Evolutionary conservation across 2,888 invertebrate species (phyloP).

Genomic region (Allygus modestus): DNA sequence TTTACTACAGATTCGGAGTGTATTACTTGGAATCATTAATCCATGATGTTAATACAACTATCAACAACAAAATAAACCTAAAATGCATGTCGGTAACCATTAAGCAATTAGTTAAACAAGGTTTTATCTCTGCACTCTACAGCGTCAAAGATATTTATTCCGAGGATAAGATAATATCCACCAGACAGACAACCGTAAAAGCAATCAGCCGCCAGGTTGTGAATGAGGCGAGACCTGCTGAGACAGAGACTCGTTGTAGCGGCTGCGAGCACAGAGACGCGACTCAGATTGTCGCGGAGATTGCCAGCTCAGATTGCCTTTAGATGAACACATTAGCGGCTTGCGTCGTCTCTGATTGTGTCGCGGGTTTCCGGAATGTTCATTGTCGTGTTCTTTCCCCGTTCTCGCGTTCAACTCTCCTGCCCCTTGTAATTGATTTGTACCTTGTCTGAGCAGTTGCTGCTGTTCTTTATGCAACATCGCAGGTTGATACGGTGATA

Average conservation of each 20-base stretch:
- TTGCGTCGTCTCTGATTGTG: not conserved
- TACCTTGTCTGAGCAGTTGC: no score
- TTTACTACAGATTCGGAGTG: no score
- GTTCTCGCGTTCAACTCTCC: not conserved
- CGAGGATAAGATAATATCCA: not conserved
- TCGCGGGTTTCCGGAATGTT: not conserved
- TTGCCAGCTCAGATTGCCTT: conserved; percentile 4
- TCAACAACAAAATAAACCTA: no score
- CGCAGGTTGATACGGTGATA: no score
- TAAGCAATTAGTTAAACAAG: no score
- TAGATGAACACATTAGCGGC: conserved; percentile 12
- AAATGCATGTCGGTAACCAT: no score
- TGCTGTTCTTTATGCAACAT: no score
- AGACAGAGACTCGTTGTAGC: conserved; percentile 16
- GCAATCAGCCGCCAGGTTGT: not conserved
- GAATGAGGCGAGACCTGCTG: not conserved
- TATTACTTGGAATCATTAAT: no score
- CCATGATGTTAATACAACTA: no score
- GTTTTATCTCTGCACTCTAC: no score
- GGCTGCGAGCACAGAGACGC: not conserved
- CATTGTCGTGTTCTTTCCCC: not conserved
- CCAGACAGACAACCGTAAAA: not conserved
- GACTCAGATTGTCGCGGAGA: not conserved
- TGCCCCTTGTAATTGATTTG: not conserved
- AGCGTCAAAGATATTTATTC: no score